Evolutionary conservation across 2,113 vertebrate species (phyloP).

Genomic region (Pangasianodon gigas): DNA sequence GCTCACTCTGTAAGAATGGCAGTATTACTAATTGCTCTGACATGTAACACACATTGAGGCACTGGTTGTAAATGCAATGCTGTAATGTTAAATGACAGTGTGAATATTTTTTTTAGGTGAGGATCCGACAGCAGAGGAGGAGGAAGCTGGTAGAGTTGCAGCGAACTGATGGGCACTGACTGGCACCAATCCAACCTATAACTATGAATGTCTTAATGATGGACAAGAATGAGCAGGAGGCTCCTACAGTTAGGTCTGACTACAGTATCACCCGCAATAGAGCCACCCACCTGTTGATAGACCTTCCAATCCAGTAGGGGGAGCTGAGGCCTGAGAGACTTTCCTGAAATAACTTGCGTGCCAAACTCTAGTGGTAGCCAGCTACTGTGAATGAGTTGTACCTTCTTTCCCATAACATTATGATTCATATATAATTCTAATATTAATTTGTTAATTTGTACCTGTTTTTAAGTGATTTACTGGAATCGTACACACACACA

Average conservation of each 20-base stretch:
- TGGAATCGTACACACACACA: background rate
- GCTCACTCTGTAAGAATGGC: background rate
- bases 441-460: constrained; percentile 33
- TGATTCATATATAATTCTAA: constrained; percentile 26
- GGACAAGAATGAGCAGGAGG: constrained; percentile 50
- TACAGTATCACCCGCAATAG: constrained; percentile 52
- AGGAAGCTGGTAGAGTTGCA: constrained; percentile 45
- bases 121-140: constrained; percentile 44
- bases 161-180: constrained; percentile 52
- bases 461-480: constrained; percentile 34
- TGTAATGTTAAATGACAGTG: background rate
- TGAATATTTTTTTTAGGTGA: constrained; percentile 50
- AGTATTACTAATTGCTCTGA: background rate
- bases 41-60: background rate
- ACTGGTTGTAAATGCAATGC: background rate
- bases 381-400: constrained; percentile 58
- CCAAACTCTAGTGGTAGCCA: constrained; percentile 64
- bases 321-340: constrained; percentile 57
- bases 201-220: constrained; percentile 61
- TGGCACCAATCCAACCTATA: constrained; percentile 53
- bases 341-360: constrained; percentile 57
- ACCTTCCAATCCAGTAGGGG: constrained; percentile 53
- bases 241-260: constrained; percentile 48
- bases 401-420: constrained; percentile 30
- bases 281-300: constrained; percentile 48